Percentiles rank a stretch among this genome's conserved stretches.
Evolutionary conservation across 1,140 invertebrate genomes (phyloP).

Genomic region (Theocolax elegans): DNA sequence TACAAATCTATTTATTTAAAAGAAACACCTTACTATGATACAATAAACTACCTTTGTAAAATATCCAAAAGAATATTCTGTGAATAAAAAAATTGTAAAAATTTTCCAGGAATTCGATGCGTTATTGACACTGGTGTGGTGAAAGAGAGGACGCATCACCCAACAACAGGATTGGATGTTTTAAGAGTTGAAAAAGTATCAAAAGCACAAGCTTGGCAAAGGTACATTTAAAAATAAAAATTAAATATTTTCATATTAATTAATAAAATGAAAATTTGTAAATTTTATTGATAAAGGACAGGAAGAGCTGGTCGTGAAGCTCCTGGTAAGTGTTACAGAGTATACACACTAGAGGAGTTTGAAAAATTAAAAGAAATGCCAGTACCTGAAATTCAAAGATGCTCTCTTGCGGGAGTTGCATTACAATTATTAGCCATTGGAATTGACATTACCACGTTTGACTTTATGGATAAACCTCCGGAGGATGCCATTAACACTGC

Average conservation of each 20-base stretch:
- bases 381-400: constrained; percentile 88
- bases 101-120: constrained; percentile 85
- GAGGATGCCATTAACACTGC: constrained; percentile 76
- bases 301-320: constrained; percentile 91
- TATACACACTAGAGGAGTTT: constrained; percentile 82
- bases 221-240: no score
- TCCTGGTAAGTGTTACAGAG: constrained; percentile 85
- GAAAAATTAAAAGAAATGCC: constrained; percentile 76
- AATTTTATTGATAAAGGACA: no score
- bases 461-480: constrained; percentile 91
- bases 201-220: constrained; percentile 92
- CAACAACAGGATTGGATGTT: constrained; percentile 85
- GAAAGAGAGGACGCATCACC: constrained; percentile 86
- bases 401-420: constrained; percentile 79
- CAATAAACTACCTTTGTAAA: no score
- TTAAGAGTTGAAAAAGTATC: constrained; percentile 87
- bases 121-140: constrained; percentile 96
- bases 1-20: no score
- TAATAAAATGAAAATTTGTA: no score
- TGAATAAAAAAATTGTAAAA: neutral
- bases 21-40: no score
- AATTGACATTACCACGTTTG: constrained; percentile 84
- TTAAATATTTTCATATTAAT: no score
- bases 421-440: constrained; percentile 88
- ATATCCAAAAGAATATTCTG: no score